These are phyloP conservation scores for Moxostoma hubbsi DNA, from an alignment of 2,797 vertebrate genomes.

Conservation along the genomic window DNA sequence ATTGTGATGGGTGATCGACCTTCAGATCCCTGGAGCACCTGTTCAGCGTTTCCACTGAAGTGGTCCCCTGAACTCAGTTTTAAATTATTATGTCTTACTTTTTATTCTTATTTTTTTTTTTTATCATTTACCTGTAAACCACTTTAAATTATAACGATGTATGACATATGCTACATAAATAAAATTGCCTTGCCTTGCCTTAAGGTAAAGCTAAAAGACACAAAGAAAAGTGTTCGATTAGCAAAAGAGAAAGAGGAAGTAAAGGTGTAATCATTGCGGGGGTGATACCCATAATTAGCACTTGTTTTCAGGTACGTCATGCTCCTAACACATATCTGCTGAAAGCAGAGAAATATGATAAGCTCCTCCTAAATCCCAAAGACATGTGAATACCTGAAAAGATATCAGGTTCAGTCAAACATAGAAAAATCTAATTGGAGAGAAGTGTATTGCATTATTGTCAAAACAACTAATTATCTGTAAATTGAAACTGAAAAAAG, in stretches of 20 bases:
- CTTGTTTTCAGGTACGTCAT: slow-evolving; percentile 13
- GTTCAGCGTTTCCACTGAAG: too few species aligned
- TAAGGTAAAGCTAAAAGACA: slow-evolving; percentile 26
- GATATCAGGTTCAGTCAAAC: slow-evolving; percentile 14
- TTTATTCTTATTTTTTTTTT: too few species aligned
- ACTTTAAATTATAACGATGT: too few species aligned
- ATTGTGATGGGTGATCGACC: too few species aligned
- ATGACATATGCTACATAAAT: too few species aligned
- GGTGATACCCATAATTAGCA: slow-evolving; percentile 34
- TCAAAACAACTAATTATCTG: slow-evolving; percentile 14
- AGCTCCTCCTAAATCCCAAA: slow-evolving; percentile 24
- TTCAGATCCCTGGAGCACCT: too few species aligned
- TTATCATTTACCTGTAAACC: too few species aligned
- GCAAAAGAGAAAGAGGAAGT: slow-evolving; percentile 9
- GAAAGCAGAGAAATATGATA: slow-evolving; percentile 45
- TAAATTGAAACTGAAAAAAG: slow-evolving; percentile 11
- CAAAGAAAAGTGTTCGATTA: not conserved
- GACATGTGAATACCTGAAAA: slow-evolving; percentile 34
- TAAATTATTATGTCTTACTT: too few species aligned
- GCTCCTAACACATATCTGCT: slow-evolving; percentile 36
- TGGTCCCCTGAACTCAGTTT: too few species aligned
- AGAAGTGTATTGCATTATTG: not conserved
- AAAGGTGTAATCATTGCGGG: slow-evolving; percentile 12
- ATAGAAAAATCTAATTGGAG: not conserved
- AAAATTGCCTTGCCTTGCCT: too few species aligned